Evolutionary conservation across 2,888 invertebrate species (phyloP), one percentile per base, ranked within the genome.

Genomic region (Stegana nigrithorax): DNA sequence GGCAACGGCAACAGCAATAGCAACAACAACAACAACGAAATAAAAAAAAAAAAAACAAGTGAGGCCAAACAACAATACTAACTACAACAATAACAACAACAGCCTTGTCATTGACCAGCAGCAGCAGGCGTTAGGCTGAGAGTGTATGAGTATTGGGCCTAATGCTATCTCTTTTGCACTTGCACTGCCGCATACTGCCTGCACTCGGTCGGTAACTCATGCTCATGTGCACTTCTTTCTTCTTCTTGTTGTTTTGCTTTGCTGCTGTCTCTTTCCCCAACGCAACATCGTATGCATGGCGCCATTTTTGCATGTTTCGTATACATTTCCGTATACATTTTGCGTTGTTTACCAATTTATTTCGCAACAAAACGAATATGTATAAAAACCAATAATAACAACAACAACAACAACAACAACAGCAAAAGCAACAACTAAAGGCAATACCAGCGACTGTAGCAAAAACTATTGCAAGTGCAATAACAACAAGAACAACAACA

Each of bases 281-380:
- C n/a, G n/a, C n/a, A n/a, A n/a, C n/a, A n/a, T n/a, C n/a, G n/a
- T n/a, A n/a, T n/a, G 62, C 59, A 44, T 73, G 14, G 26, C 50
- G 26, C 50, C 50, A 50, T 57, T 57, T n/a, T 66, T 64, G 59
- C 50, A 59, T 51, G 45, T 66, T 67, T 66, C 39, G 62, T 60
- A 60, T 51, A 64, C 51, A 65, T 67, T 29, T 53, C 55, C 45
- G 32, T n/a, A n/a, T 66, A 66, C 64, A 63, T 64, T 65, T 66
- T 65, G 69, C 77, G 45, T 78, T 77, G 76, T 74, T 80, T 80
- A 74, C 76, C 76, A 77, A 77, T 77, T 77, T 77, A 77, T 77
- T 76, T 77, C 76, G 80, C 75, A 71, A 75, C 80, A 78, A 75
- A 73, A 73, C 76, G 80, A 78, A 80, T 80, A 76, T 80, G 78